phyloP scores from a whole-genome alignment of 2,888 invertebrate species.

The Ichneumon xanthorius region DNA sequence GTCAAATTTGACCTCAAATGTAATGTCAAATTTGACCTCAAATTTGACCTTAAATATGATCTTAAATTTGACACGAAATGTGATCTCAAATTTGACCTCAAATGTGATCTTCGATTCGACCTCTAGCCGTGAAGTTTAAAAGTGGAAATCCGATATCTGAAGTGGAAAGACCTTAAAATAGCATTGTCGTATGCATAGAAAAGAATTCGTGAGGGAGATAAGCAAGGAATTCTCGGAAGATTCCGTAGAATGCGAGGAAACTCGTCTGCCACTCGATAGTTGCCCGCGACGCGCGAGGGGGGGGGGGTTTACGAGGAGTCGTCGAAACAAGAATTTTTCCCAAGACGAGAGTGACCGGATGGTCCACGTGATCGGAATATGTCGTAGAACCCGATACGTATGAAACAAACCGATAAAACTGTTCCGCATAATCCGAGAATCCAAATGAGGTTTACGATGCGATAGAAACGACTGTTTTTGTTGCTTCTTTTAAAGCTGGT shows the following conservation, averaged over 20 bases:
- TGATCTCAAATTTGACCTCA: not conserved
- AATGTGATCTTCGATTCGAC: not conserved
- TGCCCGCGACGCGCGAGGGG: constrained; percentile 1
- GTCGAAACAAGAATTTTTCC: constrained; percentile 4
- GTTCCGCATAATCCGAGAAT: not conserved
- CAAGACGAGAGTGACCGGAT: constrained; percentile 34
- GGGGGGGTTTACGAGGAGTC: not conserved
- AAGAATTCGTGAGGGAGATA: not conserved
- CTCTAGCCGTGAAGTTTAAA: not conserved
- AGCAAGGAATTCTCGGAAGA: constrained; percentile 13
- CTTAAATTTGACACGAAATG: not conserved
- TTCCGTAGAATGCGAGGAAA: constrained; percentile 7
- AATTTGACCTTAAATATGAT: too few species aligned
- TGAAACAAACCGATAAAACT: constrained; percentile 28
- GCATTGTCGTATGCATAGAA: not conserved
- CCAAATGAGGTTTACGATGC: not conserved
- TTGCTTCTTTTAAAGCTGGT: not conserved
- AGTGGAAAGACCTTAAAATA: not conserved
- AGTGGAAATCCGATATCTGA: constrained; percentile 8
- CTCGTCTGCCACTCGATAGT: constrained; percentile 33
- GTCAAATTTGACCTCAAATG: too few species aligned
- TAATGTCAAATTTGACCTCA: too few species aligned
- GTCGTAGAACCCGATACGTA: constrained; percentile 15
- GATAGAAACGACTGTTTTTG: not conserved
- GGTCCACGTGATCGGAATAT: constrained; percentile 37